Base-by-base conservation (phyloP, 2,888 invertebrate species). In the Keiferia lycopersicella region DNA sequence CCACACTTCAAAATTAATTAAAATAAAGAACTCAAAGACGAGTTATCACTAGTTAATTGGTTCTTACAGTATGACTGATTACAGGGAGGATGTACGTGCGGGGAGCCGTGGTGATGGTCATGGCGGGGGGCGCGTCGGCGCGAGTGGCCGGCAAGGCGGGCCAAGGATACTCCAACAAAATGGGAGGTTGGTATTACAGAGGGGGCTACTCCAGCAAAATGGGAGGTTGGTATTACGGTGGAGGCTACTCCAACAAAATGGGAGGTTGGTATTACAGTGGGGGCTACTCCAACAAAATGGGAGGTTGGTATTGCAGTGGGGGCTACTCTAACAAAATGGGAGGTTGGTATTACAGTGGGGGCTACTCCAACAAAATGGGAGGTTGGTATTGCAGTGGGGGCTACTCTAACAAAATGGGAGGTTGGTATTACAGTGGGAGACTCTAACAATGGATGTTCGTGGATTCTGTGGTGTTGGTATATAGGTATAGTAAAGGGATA, bases 211-310 rank as follows among this genome's bases (percentile, higher is more conserved):
- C n/a, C n/a, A n/a, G n/a, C n/a, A n/a, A n/a, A n/a, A 26, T 26
- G 26, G 26, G 26, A 26, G 2, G 3, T 26, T 26, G 26, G 26
- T 26, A 26, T 26, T 26, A 26, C 26, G 51, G 94, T 95, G 83
- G 96, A 66, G 95, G 95, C 73, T 94, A 95, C 84, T 94, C 94
- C 77, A 95, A 94, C 84, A 94, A 94, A 80, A 94, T 94, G 84
- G 94, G 95, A 87, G 95, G 96, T 95, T 18, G 22, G 51, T 53
- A 50, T 34, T 34, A 26, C 26, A n/a, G n/a, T n/a, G n/a, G n/a
- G n/a, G n/a, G n/a, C n/a, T n/a, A n/a, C n/a, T n/a, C n/a, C n/a
- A n/a, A n/a, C n/a, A n/a, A n/a, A n/a, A 26, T 26, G 26, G 26
- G 26, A 26, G 2, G 3, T 26, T 26, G 26, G 26, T 26, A 26